Evolutionary conservation across 2,113 vertebrate genomes (phyloP).

Genomic region (Pelecanus crispus): DNA sequence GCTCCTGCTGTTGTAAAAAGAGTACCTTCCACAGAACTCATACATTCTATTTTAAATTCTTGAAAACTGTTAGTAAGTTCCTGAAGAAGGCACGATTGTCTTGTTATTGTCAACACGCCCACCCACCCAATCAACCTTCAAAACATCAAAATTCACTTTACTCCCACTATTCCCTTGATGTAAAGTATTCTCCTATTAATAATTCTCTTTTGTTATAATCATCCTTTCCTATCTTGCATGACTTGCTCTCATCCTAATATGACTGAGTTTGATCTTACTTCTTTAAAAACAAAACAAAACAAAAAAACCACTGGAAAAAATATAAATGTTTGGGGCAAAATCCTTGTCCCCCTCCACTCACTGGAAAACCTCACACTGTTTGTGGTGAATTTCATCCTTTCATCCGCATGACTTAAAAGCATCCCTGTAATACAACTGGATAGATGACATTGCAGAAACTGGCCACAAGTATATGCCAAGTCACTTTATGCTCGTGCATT

Average conservation of each 20-base stretch:
- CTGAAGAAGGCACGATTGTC: slow-evolving; percentile 24
- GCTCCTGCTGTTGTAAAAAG: not conserved
- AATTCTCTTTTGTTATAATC: slow-evolving; percentile 59
- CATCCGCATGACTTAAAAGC: not conserved
- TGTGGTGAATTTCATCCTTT: not conserved
- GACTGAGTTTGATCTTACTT: not conserved
- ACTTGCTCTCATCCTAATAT: not conserved
- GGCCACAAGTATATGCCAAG: not conserved
- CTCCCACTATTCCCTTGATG: slow-evolving; percentile 52
- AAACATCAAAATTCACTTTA: slow-evolving; percentile 56
- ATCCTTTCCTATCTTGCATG: not conserved
- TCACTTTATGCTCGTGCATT: fast-evolving
- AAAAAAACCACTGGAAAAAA: not conserved
- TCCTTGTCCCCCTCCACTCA: not conserved
- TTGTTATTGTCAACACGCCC: slow-evolving; percentile 58
- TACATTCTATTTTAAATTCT: not conserved
- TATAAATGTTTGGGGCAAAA: not conserved
- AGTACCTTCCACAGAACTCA: not conserved
- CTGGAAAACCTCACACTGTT: not conserved
- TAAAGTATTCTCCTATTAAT: slow-evolving; percentile 58
- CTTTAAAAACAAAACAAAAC: too few relatives aligned
- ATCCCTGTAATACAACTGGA: not conserved
- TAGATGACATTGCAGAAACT: fast-evolving
- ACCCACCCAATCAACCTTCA: slow-evolving; percentile 46
- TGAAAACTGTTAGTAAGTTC: not conserved